These are phyloP conservation scores for Crotalus viridis DNA, from an alignment of 2,113 vertebrate species.

Conservation along the genomic window DNA sequence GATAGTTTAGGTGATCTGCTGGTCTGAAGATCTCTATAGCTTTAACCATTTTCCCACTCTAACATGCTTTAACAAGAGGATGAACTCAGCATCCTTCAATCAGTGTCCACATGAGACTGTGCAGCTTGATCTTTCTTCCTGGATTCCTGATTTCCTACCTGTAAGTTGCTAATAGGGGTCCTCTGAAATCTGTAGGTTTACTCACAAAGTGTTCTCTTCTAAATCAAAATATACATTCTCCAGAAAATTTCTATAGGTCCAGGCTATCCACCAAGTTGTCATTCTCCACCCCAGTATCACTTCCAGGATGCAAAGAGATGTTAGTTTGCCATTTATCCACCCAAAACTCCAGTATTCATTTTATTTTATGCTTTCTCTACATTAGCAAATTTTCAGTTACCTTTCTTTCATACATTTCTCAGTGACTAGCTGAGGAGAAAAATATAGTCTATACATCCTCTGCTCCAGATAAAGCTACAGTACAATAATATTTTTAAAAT, in stretches of 20 bases:
- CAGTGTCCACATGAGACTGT: neutral
- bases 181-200: neutral
- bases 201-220: neutral
- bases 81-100: neutral
- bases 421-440: neutral
- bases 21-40: neutral
- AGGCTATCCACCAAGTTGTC: neutral
- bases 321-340: neutral
- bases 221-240: neutral
- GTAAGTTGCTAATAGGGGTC: neutral
- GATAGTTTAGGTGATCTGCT: neutral
- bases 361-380: neutral
- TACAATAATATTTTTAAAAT: neutral
- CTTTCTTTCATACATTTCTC: neutral
- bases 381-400: neutral
- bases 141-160: neutral
- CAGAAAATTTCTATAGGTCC: neutral
- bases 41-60: neutral
- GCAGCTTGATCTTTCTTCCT: neutral
- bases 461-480: neutral
- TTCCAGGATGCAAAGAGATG: neutral
- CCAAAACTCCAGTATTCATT: neutral
- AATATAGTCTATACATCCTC: neutral
- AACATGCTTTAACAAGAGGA: neutral
- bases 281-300: neutral